Evolutionary conservation across 35 echinoderm and acorn worm genomes (phyloP).

Genomic region (Hemicentrotus pulcherrimus): DNA sequence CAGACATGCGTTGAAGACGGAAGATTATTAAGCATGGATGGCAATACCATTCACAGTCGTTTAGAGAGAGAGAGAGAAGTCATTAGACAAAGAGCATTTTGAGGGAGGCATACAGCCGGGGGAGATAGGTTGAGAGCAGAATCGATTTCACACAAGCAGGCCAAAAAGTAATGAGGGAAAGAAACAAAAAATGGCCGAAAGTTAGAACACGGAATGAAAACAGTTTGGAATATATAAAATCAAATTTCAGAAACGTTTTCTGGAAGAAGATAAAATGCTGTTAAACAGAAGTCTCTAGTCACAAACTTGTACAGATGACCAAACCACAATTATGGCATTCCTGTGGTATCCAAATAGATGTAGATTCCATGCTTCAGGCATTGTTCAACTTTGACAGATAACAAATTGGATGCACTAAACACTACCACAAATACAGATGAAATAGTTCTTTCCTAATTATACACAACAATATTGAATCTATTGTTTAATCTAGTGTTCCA

Average conservation of each 20-base stretch:
- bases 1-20: neutral
- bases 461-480: neutral
- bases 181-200: neutral
- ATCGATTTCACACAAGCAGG: neutral
- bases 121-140: neutral
- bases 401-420: neutral
- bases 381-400: neutral
- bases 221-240: neutral
- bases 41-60: neutral
- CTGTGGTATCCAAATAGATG: neutral
- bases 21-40: neutral
- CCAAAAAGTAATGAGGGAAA: neutral
- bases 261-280: neutral
- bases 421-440: neutral
- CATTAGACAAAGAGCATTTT: constrained; percentile 13
- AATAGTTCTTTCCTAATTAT: neutral
- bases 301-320: neutral
- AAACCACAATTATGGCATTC: neutral
- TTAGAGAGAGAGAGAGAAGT: neutral
- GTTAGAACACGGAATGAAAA: constrained; percentile 26
- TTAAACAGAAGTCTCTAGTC: neutral
- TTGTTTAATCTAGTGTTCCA: neutral
- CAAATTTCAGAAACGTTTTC: neutral
- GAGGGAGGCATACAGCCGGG: neutral
- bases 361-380: neutral